A percentile compares a stretch with the other conserved stretches of the same genome.
Conservation (phyloP, 2,113 vertebrate genomes). For the Catharus fuscescens region DNA sequence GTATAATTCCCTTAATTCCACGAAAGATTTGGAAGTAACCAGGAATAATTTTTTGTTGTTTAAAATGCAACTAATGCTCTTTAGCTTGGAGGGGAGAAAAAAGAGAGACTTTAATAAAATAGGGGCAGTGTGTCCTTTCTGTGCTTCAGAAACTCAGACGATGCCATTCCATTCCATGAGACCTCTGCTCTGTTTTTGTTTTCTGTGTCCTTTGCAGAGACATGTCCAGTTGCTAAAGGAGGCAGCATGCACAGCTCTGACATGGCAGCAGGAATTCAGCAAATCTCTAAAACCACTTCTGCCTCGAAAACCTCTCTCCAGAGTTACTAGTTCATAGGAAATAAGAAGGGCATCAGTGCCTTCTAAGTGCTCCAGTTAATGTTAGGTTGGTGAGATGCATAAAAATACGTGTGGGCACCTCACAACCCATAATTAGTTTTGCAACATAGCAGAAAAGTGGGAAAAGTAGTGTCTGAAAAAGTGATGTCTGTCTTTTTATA, state of each 20-base stretch:
- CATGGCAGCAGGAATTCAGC: neutral
- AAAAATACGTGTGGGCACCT: neutral
- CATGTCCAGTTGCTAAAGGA: neutral
- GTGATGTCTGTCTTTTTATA: slow-evolving; percentile 25
- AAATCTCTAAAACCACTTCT: neutral
- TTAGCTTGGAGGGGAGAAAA: neutral
- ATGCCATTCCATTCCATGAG: neutral
- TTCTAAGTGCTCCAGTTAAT: neutral
- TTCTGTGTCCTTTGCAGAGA: neutral
- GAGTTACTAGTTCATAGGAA: neutral
- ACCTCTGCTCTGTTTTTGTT: neutral
- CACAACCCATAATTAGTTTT: slow-evolving; percentile 17
- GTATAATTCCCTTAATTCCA: neutral
- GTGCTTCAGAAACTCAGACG: neutral
- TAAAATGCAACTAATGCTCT: neutral
- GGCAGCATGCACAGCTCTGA: neutral
- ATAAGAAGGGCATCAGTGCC: neutral
- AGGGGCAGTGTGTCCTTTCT: neutral
- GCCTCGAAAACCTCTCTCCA: neutral
- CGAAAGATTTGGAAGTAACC: neutral
- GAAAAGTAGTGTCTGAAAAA: neutral
- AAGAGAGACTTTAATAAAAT: neutral
- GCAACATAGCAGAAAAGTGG: neutral
- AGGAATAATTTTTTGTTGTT: neutral
- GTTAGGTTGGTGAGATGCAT: neutral